phyloP scores from a whole-genome alignment of 2,888 invertebrate species.

The Plebejus melissa region DNA sequence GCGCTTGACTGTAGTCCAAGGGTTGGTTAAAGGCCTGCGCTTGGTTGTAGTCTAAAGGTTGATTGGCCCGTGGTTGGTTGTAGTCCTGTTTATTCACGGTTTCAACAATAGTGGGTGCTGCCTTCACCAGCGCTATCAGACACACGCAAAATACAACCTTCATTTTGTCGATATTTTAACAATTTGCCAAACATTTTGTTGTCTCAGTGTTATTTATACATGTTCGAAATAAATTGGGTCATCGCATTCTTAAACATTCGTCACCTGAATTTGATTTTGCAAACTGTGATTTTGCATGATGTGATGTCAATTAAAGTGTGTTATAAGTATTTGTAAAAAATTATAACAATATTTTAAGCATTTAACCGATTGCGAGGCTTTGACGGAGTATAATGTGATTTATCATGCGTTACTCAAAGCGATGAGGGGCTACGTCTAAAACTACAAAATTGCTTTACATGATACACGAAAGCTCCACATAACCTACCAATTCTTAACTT shows the following conservation, averaged over 20 bases:
- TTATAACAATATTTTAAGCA: background rate
- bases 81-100: conserved; percentile 3
- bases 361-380: background rate
- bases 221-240: conserved; percentile 32
- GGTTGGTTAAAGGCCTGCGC: conserved; percentile 24
- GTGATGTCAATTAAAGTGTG: background rate
- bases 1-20: background rate
- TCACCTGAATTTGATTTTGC: conserved; percentile 30
- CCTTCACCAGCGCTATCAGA: conserved; percentile 42
- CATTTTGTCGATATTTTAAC: conserved; percentile 49
- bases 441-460: no score
- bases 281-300: conserved; percentile 11
- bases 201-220: conserved; percentile 58
- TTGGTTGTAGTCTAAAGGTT: conserved; percentile 24
- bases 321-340: background rate
- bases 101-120: conserved; percentile 41
- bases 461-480: no score
- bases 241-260: conserved; percentile 40
- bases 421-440: no score
- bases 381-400: background rate
- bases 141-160: conserved; percentile 47
- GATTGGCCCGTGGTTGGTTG: background rate
- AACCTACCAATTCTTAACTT: conserved; percentile 21
- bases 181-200: conserved; percentile 42
- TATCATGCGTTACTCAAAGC: no score